Conservation (phyloP, 2,797 vertebrate genomes). For the Sebastes matsubarae region DNA sequence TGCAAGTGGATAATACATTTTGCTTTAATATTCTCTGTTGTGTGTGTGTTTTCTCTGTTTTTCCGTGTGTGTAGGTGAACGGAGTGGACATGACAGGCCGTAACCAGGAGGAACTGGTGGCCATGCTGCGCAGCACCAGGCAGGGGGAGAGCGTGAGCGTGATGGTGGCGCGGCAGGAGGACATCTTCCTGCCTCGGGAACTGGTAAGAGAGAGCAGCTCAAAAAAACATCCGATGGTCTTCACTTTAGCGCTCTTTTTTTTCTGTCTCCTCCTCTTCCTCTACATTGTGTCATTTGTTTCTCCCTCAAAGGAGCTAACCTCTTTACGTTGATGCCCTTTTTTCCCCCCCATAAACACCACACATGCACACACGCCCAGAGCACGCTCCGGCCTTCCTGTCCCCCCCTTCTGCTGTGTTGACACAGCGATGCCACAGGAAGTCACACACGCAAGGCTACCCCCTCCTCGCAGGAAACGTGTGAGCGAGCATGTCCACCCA, state of each 20-base stretch:
- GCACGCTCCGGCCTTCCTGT: constrained; percentile 63
- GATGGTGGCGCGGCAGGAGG: constrained; percentile 89
- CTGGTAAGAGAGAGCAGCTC: constrained; percentile 81
- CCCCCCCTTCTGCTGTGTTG: constrained; percentile 57
- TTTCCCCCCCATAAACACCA: constrained; percentile 1
- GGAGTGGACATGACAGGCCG: constrained; percentile 88
- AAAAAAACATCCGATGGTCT: neutral
- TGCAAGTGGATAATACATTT: constrained; percentile 14
- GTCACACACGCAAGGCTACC: constrained; percentile 16
- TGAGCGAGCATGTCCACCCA: neutral
- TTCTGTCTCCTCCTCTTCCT: constrained; percentile 25
- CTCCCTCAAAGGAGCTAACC: constrained; percentile 1
- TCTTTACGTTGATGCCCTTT: neutral
- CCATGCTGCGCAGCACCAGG: constrained; percentile 93
- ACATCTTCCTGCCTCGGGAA: constrained; percentile 89
- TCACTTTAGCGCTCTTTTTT: neutral
- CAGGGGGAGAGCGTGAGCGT: constrained; percentile 90
- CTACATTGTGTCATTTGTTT: constrained; percentile 26
- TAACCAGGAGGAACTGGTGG: constrained; percentile 94
- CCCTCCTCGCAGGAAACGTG: constrained; percentile 51
- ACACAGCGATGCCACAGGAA: constrained; percentile 71
- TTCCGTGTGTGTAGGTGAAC: constrained; percentile 85
- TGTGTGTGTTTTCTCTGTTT: neutral
- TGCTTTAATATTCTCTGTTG: constrained; percentile 15
- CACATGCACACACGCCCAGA: constrained; percentile 1